Base-by-base conservation (phyloP, 2,113 vertebrate species). In the Rhegmatorhina hoffmannsi region DNA sequence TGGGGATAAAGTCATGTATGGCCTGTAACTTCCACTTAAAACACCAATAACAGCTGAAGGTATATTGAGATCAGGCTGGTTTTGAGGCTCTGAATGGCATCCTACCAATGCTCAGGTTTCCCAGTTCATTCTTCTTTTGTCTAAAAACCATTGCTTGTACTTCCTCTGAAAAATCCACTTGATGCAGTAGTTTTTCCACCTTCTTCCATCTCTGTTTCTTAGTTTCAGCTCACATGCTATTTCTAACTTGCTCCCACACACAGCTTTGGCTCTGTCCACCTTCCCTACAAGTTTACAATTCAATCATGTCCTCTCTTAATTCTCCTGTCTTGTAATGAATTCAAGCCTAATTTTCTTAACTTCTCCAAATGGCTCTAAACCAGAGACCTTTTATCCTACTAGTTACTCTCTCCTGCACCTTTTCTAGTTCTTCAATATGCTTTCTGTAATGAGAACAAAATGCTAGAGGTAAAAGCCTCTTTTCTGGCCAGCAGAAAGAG, bases 391-490 rank as follows among this genome's bases (percentile, higher is more conserved):
- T 95, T 90, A 80, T 84, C 72, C 70, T 64, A 17, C 53, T 44
- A 70, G 72, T 93, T 88, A 88, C 53, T 67, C 38, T 86, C 76
- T 90, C 43, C 28, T 67, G 28, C 66, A 88, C 84, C 72, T 87
- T 80, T 73, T 49, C 90, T 90, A 92, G 92, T 96, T 91, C 75
- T 84, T 83, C 92, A 63, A 40, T 83, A 75, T 82, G 78, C 34
- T 78, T 91, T 86, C 75, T 88, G 64, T 92, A 91, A 84, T 89
- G 91, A 90, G 90, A 96, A 88, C 86, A 96, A 94, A 92, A 46
- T 16, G 4, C 77, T 55, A 46, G 84, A 84, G 62, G 90, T 81
- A 91, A 90, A 94, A 90, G 33, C 55, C 75, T 94, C 70, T 84
- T 87, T 84, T 66, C 63, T 73, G 47, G 87, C 50, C 89, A 82